These are phyloP conservation scores for Heliconius himera DNA, from an alignment of 1,140 invertebrate species.

Conservation along the genomic window DNA sequence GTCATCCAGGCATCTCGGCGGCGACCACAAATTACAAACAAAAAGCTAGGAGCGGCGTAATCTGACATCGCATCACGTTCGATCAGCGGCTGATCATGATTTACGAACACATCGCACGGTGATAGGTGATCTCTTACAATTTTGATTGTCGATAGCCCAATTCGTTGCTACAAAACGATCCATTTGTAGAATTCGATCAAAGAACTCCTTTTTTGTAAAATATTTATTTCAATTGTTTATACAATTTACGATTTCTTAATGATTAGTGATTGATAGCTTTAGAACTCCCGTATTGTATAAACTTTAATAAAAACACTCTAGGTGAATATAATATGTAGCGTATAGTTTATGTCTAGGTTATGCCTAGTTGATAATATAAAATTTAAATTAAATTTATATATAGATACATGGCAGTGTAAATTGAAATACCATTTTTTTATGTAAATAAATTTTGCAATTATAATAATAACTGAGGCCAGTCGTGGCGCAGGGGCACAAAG, in stretches of 20 bases:
- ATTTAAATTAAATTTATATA: no score
- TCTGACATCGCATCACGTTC: conserved; percentile 74
- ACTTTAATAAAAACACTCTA: neutral
- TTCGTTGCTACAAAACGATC: conserved; percentile 41
- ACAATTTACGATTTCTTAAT: conserved; percentile 16
- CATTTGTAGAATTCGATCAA: conserved; percentile 41
- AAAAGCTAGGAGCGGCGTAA: conserved; percentile 75
- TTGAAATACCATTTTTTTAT: no score
- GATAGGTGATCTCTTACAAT: conserved; percentile 70
- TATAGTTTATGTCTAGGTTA: neutral
- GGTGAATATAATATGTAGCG: neutral
- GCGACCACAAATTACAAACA: conserved; percentile 71
- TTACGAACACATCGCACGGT: conserved; percentile 67
- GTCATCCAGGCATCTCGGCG: conserved; percentile 69
- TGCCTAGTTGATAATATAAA: no score
- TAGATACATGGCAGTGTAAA: no score
- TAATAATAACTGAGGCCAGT: no score
- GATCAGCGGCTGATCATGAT: conserved; percentile 77
- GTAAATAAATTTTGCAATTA: no score
- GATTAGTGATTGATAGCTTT: neutral
- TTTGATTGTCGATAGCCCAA: conserved; percentile 57
- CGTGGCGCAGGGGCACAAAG: no score
- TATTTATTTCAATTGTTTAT: conserved; percentile 29
- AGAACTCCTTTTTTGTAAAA: conserved; percentile 34
- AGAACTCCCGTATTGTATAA: neutral